Evolutionary conservation across 1,140 invertebrate genomes (phyloP).

Genomic region (Drosophila sproati): DNA sequence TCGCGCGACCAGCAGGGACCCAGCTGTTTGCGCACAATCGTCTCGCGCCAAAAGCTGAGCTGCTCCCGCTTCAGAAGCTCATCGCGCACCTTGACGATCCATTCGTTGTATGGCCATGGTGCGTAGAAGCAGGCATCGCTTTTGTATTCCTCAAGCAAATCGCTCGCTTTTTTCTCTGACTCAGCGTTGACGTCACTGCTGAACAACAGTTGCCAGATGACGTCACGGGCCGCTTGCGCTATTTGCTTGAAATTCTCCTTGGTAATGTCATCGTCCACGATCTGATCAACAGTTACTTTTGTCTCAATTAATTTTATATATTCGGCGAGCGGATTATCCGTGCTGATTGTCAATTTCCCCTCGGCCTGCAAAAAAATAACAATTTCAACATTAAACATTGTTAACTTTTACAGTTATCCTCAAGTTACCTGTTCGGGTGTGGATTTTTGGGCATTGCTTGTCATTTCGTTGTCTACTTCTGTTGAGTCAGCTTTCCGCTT

Average conservation of each 20-base stretch:
- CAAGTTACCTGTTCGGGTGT: not conserved
- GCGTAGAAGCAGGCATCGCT: slow-evolving; percentile 68
- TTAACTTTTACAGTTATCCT: not conserved
- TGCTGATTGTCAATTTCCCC: slow-evolving; percentile 35
- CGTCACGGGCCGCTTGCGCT: slow-evolving; percentile 48
- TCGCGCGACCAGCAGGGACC: slow-evolving; percentile 77
- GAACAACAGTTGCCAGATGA: slow-evolving; percentile 68
- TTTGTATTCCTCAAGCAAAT: slow-evolving; percentile 62
- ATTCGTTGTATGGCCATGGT: slow-evolving; percentile 69
- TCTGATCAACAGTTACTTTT: slow-evolving; percentile 53
- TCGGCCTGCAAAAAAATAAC: not conserved
- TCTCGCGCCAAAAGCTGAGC: slow-evolving; percentile 71
- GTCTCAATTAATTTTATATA: slow-evolving; percentile 56
- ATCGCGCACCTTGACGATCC: slow-evolving; percentile 69
- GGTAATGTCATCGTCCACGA: slow-evolving; percentile 57
- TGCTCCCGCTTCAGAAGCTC: slow-evolving; percentile 61
- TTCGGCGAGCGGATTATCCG: slow-evolving; percentile 48
- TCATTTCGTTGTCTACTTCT: slow-evolving; percentile 36
- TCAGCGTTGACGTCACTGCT: slow-evolving; percentile 11
- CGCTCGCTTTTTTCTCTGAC: slow-evolving; percentile 56
- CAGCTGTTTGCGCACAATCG: slow-evolving; percentile 61
- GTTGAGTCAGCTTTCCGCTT: slow-evolving; percentile 54
- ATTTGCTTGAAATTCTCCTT: slow-evolving; percentile 60
- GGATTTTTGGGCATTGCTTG: slow-evolving; percentile 32
- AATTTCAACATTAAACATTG: not conserved